A percentile compares a stretch with the other conserved stretches of the same genome.
phyloP scores from a whole-genome alignment of 1,140 invertebrate species.

The Nephotettix cincticeps region DNA sequence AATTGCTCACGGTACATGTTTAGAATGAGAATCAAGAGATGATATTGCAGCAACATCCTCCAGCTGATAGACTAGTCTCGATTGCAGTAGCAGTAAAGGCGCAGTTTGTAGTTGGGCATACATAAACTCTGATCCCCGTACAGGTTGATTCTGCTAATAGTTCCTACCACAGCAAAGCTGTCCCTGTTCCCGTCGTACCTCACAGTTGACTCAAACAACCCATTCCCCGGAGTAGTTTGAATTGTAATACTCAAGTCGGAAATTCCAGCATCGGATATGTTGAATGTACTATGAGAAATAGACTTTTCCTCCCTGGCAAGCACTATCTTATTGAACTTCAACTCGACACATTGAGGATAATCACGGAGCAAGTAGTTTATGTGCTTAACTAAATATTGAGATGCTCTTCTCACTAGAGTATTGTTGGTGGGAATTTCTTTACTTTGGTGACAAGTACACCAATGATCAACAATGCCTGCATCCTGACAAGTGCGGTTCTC shows the following conservation, averaged over 20 bases:
- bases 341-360: conserved; percentile 55
- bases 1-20: no score
- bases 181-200: conserved; percentile 40
- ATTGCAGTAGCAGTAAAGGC: conserved; percentile 74
- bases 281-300: neutral
- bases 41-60: no score
- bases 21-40: no score
- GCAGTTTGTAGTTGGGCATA: conserved; percentile 68
- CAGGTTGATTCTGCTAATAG: conserved; percentile 72
- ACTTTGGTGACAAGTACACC: conserved; percentile 77
- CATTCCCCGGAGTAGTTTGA: conserved; percentile 36
- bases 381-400: conserved; percentile 56
- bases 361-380: conserved; percentile 62
- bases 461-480: conserved; percentile 75
- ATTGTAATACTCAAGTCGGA: conserved; percentile 35
- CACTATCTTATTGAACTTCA: conserved; percentile 31
- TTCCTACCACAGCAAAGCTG: conserved; percentile 52
- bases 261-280: conserved; percentile 8
- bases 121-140: conserved; percentile 78
- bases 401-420: conserved; percentile 50
- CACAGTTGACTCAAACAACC: conserved; percentile 50
- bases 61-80: conserved; percentile 3
- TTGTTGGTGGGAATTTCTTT: conserved; percentile 54
- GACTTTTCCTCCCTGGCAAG: conserved; percentile 30
- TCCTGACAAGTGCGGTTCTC: conserved; percentile 68